phyloP scores from a whole-genome alignment of 2,797 vertebrate genomes.

The Characodon lateralis region DNA sequence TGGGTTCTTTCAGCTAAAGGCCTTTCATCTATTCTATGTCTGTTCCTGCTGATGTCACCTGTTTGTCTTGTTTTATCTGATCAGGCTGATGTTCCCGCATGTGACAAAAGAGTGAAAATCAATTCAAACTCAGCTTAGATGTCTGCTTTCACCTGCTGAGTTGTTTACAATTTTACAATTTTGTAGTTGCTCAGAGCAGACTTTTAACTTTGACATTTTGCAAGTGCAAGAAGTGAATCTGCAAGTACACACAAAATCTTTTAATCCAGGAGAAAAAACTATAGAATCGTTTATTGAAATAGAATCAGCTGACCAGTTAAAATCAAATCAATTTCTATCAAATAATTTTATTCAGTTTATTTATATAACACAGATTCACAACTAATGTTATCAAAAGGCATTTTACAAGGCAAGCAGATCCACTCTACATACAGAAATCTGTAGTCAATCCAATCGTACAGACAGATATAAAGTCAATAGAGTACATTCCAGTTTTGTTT shows the following conservation, averaged over 20 bases:
- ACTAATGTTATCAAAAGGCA: not conserved
- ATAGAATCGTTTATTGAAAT: not conserved
- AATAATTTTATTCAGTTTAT: not conserved
- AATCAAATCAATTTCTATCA: not conserved
- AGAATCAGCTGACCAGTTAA: not conserved
- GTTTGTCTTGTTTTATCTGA: constrained; percentile 51
- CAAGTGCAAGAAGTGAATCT: not conserved
- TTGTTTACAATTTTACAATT: not conserved
- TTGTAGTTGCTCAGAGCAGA: not conserved
- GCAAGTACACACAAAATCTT: too few relatives aligned
- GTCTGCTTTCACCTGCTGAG: constrained; percentile 6
- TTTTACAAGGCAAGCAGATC: not conserved
- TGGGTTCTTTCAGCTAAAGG: constrained; percentile 6
- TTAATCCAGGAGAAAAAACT: not conserved
- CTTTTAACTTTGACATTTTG: not conserved
- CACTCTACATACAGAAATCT: not conserved
- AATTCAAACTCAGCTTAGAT: constrained; percentile 38
- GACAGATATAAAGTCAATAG: not conserved
- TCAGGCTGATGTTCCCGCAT: constrained; percentile 53
- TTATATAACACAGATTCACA: not conserved
- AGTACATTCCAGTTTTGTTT: not conserved
- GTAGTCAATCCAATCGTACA: not conserved
- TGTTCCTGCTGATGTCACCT: constrained; percentile 45
- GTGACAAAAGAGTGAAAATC: constrained; percentile 66
- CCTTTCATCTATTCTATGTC: constrained; percentile 31